Base-by-base conservation (phyloP, 2,888 invertebrate species). In the Julus scandinavius region DNA sequence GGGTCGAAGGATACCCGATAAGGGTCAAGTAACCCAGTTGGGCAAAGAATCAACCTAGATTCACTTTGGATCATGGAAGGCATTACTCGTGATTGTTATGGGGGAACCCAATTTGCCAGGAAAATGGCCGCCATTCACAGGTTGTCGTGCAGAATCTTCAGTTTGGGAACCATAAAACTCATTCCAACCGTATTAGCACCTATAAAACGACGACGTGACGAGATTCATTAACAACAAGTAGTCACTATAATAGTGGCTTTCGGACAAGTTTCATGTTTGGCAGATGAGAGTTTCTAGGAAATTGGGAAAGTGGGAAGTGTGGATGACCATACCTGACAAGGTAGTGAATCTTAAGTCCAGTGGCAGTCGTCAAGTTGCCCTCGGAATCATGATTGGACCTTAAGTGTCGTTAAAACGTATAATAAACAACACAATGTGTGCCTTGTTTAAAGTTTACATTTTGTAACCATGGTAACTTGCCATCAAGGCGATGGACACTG, bases 151-250 rank as follows among this genome's bases (percentile, higher is more conserved):
- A 29, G 29, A 72, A 72, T 72, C 29, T 72, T 72, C 72, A 29
- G 72, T n/a, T 72, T 5, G 29, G 72, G n/a, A 29, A 7, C 29
- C 29, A 72, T 72, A 72, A 72, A 72, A 72, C n/a, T 72, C 72
- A 72, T 29, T 29, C 72, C 29, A 29, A 72, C 29, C 72, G 72
- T 29, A 72, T 72, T 72, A 72, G 72, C 72, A 72, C 72, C 72
- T 72, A 72, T 72, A 72, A 72, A 72, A 72, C 6, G 72, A n/a
- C 72, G 72, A 72, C 72, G 72, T 72, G 72, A 72, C 72, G 29
- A 29, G 72, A 72, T 72, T 72, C 72, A 72, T 72, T 72, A 72
- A 72, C 20, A 72, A 29, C 72, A 72, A 72, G 72, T 72, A 29
- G 11, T 7, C n/a, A 29, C 72, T 29, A 29, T 29, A 29, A 29